Evolutionary conservation across 2,113 vertebrate species (phyloP), one percentile per base, ranked within the genome.

Genomic region (Aspiorhynchus laticeps): DNA sequence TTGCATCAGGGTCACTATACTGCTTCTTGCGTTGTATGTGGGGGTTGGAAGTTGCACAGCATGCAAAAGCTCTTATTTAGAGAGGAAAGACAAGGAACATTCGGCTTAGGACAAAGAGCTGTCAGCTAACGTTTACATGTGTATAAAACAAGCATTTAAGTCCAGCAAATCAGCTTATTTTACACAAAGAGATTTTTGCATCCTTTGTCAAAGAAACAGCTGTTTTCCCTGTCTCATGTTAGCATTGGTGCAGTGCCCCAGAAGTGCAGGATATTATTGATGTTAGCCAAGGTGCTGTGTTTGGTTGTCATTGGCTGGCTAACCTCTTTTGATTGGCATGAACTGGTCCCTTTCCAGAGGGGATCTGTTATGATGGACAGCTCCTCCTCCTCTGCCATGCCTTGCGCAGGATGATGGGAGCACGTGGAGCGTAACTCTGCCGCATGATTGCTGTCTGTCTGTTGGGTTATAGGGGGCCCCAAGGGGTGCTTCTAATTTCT

Each of bases 331-430:
- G 78, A 87, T 73, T 81, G 78, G 24, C 67, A 53, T 73, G 24
- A 84, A 84, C 67, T 73, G 43, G 46, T 84, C 21, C 59, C 61
- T 43, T 43, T 82, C 80, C 67, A 87, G 85, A 46, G 51, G 73
- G 36, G 80, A 73, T 81, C n/a, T 5, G 26, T n/a, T 31, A 48
- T 88, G 87, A 88, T 82, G 69, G 87, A 85, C 87, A 82, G 78
- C 67, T 48, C 65, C 83, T 85, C 67, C 77, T 51, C 67, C 36
- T 56, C 48, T 9, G 21, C 51, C 46, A n/a, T 65, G 83, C 83
- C 65, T 26, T 46, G 56, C 53, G 24, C 43, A 28, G 53, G 46
- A 80, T 85, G 84, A 85, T 81, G 78, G 56, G 76, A 75, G 82
- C 48, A 73, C 31, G 51, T 53, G 63, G 87, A 33, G 87, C 26